phyloP scores from a whole-genome alignment of 2,113 vertebrate species.

The Pelobates fuscus region DNA sequence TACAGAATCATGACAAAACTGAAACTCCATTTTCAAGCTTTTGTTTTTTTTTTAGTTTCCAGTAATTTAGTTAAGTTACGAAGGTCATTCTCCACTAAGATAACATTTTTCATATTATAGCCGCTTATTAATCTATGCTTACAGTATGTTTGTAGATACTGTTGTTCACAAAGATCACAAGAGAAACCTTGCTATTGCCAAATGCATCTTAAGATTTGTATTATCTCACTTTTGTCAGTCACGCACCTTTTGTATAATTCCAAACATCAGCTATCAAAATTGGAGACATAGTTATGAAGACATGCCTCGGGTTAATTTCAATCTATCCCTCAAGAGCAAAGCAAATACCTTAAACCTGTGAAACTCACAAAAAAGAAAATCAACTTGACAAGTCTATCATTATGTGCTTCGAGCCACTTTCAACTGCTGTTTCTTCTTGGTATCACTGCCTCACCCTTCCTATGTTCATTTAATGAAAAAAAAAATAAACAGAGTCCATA shows the following conservation, averaged over 20 bases:
- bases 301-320: neutral
- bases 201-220: constrained; percentile 1
- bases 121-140: neutral
- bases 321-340: neutral
- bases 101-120: no score
- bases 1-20: no score
- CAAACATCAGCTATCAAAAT: neutral
- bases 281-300: neutral
- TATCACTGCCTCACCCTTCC: neutral
- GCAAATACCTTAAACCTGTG: no score
- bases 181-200: neutral
- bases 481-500: neutral
- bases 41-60: no score
- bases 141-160: constrained; percentile 10
- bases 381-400: neutral
- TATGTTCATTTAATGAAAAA: neutral
- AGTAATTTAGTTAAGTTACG: no score
- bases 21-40: no score
- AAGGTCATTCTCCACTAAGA: no score
- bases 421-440: neutral
- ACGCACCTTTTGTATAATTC: constrained; percentile 12
- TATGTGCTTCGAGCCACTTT: neutral
- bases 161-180: neutral
- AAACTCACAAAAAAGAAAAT: no score
- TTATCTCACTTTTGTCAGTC: neutral